Evolutionary conservation across 1,140 invertebrate species (phyloP), one percentile per base, ranked within the genome.

Genomic region (Listronotus oregonensis): DNA sequence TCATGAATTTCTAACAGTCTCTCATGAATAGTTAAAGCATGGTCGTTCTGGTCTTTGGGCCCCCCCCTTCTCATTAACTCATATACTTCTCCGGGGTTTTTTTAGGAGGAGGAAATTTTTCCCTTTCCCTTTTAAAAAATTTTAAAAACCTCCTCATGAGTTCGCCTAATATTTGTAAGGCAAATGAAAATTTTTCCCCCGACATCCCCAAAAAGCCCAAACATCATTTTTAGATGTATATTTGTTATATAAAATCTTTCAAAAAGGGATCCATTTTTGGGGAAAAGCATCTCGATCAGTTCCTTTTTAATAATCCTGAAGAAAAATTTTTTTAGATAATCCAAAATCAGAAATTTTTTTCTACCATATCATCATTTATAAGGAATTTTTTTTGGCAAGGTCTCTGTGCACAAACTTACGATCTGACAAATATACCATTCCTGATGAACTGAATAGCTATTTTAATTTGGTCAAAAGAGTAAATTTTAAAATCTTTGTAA

Each of bases 321-420:
- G 79, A 81, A 95, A 95, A 75, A 96, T 95, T 80, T 95, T 95
- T 77, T 95, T 93, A 2, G 93, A 95, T 8, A 97, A 80, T 21
- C 94, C 94, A 83, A 97, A 97, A 79, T 98, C 96, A 0, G 95
- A 94, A 71, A 98, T n/a, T 98, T 85, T 98, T 98, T 0, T 98
- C 96, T 18, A 91, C 86, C 89, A 97, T 94, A 52, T 92, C 86
- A 71, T 97, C 92, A 77, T 95, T 92, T 64, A 98, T 95, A 34
- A 98, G 83, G 82, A 98, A 83, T 98, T 98, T 76, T 96, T 85
- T 0, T 95, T 97, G 0, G 96, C 96, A 68, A 98, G 81, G 81
- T 98, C 96, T 55, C 96, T 85, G 80, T 98, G 96, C 0, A 98
- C 95, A 82, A 98, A 98, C 80, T 96, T 96, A 46, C 94, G 84